These are phyloP conservation scores for Mus spicilegus DNA, from an alignment of 2,113 vertebrate species.

Conservation along the genomic window DNA sequence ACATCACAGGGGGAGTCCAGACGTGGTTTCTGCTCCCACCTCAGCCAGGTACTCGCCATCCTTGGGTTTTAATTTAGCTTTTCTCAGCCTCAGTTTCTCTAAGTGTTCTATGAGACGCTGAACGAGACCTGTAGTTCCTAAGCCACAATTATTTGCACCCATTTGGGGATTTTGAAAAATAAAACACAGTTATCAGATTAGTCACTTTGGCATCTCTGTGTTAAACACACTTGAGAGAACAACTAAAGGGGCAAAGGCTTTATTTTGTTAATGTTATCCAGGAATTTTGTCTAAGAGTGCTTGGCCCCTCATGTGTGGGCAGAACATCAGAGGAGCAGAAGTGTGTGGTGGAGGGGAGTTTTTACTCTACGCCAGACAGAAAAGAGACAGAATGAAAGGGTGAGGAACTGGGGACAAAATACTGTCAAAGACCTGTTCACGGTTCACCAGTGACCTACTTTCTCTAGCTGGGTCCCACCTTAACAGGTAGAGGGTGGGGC, in stretches of 20 bases:
- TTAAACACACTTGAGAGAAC: neutral
- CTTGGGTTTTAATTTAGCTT: neutral
- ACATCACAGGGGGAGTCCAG: too few relatives aligned
- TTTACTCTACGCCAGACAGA: neutral
- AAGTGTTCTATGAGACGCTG: neutral
- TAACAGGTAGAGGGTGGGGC: too few relatives aligned
- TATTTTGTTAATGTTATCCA: neutral
- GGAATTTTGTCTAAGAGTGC: neutral
- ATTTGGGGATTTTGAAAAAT: neutral
- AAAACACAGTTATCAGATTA: neutral
- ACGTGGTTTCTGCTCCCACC: neutral
- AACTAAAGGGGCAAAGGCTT: neutral
- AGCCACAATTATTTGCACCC: neutral
- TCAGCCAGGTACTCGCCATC: neutral
- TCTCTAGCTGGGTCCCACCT: neutral
- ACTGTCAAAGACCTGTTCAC: neutral
- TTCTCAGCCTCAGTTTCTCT: conserved; percentile 17
- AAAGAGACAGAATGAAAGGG: neutral
- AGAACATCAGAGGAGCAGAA: neutral
- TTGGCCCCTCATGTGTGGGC: neutral
- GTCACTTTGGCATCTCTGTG: neutral
- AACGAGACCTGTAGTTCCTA: neutral
- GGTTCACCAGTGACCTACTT: neutral
- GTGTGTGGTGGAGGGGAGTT: neutral
- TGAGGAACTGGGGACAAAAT: neutral